Percentiles rank a stretch among this genome's conserved stretches.
Evolutionary conservation across 2,113 vertebrate species (phyloP).

Genomic region (Melanerpes formicivorus): DNA sequence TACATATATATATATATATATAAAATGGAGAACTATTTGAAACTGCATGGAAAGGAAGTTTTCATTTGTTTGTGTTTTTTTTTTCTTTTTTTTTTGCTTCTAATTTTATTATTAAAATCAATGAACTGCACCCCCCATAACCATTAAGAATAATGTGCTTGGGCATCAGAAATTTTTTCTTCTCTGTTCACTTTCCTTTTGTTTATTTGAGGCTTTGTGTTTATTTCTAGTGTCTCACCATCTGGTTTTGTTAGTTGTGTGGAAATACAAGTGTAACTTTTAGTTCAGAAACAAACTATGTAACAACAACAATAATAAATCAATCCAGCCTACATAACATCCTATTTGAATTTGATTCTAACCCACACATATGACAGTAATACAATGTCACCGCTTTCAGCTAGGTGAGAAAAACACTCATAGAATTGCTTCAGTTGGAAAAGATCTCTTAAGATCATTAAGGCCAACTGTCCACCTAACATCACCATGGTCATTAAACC

Average conservation of each 20-base stretch:
- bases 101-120: not conserved
- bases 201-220: not conserved
- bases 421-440: too few species aligned
- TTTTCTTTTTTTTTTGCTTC: too few species aligned
- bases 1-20: not conserved
- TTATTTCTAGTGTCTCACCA: not conserved
- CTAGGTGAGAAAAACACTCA: not conserved
- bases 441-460: too few species aligned
- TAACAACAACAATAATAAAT: not conserved
- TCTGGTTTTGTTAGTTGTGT: not conserved
- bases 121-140: not conserved
- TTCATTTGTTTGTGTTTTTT: not conserved
- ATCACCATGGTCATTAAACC: too few species aligned
- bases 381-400: not conserved
- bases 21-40: not conserved
- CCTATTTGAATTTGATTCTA: not conserved
- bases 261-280: not conserved
- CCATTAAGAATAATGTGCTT: not conserved
- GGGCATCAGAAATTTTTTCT: not conserved
- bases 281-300: not conserved
- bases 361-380: not conserved
- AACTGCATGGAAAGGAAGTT: not conserved
- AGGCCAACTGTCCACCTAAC: too few species aligned
- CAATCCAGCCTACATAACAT: not conserved
- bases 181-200: not conserved